Percentiles rank a stretch among this genome's conserved stretches.
phyloP scores from a whole-genome alignment of 2,888 invertebrate genomes.

The Dynastes maya region DNA sequence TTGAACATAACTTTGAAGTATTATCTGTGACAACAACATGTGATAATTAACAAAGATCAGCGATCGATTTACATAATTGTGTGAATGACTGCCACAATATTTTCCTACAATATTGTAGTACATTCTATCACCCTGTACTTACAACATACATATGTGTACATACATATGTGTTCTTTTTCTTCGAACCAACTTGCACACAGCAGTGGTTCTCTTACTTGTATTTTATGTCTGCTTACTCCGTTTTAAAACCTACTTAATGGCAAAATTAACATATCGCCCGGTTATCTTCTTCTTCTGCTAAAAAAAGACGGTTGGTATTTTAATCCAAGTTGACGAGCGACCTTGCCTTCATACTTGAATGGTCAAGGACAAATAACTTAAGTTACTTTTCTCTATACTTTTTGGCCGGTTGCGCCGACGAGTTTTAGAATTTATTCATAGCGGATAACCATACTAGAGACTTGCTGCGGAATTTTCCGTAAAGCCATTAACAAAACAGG shows the following conservation, averaged over 20 bases:
- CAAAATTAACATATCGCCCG: conserved; percentile 5
- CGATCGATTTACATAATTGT: no score
- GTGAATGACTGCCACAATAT: no score
- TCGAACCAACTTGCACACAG: background rate
- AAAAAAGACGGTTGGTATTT: conserved; percentile 2
- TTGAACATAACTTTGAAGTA: no score
- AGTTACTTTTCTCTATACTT: background rate
- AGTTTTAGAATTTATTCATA: conserved; percentile 18
- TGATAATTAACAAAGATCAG: no score
- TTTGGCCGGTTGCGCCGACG: conserved; percentile 11
- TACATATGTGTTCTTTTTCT: background rate
- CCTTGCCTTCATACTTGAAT: conserved; percentile 29
- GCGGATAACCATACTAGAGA: conserved; percentile 14
- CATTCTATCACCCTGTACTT: no score
- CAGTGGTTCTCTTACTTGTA: background rate
- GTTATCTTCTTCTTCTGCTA: background rate
- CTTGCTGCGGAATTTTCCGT: conserved; percentile 22
- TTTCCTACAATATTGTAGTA: no score
- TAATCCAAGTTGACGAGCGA: conserved; percentile 9
- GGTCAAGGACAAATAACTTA: conserved; percentile 34
- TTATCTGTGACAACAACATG: no score
- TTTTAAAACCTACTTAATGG: conserved; percentile 19
- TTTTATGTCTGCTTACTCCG: background rate
- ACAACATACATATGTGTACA: no score
- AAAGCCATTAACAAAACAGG: conserved; percentile 2